Conservation (phyloP, 2,113 vertebrate species). For the Ancistrus triradiatus region DNA sequence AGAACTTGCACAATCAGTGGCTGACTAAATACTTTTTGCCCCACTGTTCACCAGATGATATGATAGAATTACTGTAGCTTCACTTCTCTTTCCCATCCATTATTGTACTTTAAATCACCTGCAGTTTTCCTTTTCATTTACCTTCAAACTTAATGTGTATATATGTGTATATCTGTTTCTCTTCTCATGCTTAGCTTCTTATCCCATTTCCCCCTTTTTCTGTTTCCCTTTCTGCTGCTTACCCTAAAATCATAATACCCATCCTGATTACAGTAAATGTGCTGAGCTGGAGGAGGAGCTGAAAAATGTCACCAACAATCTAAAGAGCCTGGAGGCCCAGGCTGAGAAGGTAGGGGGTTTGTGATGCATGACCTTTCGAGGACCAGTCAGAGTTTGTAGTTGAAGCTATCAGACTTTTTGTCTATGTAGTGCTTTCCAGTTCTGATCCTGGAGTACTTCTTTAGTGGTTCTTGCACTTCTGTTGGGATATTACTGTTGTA, state of each 20-base stretch:
- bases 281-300: constrained; percentile 95
- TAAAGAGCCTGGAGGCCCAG: constrained; percentile 96
- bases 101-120: not conserved
- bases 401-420: not conserved
- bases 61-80: too few relatives aligned
- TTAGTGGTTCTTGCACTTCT: too few relatives aligned
- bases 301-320: constrained; percentile 98
- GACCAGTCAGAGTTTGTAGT: not conserved
- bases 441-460: not conserved
- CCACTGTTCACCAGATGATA: too few relatives aligned
- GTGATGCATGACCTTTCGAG: not conserved
- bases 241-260: constrained; percentile 7
- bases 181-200: not conserved
- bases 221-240: constrained; percentile 24
- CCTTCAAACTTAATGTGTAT: too few relatives aligned
- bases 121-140: not conserved
- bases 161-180: not conserved
- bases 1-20: too few relatives aligned
- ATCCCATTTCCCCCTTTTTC: not conserved
- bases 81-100: not conserved
- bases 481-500: too few relatives aligned
- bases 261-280: constrained; percentile 79
- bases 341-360: constrained; percentile 88
- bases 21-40: too few relatives aligned
- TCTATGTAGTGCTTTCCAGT: constrained; percentile 1